phyloP scores from a whole-genome alignment of 2,888 invertebrate genomes.

The Rhopalosiphum nymphaeae region DNA sequence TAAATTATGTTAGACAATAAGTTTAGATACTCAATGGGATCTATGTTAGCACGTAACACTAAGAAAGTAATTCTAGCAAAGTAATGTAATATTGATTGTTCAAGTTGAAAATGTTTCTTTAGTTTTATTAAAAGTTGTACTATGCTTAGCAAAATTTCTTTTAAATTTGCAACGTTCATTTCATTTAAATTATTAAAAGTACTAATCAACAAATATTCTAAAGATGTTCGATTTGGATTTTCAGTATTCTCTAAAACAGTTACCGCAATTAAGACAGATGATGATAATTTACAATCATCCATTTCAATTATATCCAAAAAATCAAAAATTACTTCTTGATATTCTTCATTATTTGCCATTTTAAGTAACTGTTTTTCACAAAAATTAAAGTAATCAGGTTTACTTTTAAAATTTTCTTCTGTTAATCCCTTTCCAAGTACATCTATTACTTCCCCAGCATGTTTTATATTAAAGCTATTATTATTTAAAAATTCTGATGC shows the following conservation, averaged over 20 bases:
- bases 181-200: constrained; percentile 27
- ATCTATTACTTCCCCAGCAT: not conserved
- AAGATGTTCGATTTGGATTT: not conserved
- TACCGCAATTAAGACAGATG: constrained; percentile 14
- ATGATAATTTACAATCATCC: not conserved
- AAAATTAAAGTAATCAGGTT: constrained; percentile 26
- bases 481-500: not conserved
- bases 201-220: constrained; percentile 44
- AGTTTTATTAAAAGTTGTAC: not conserved
- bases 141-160: not conserved
- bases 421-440: constrained; percentile 19
- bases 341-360: constrained; percentile 12
- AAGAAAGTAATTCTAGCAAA: constrained; percentile 46
- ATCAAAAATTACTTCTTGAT: not conserved
- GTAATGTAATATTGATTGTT: constrained; percentile 33
- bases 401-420: constrained; percentile 15
- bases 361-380: constrained; percentile 44
- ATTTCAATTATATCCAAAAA: constrained; percentile 50
- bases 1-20: not conserved
- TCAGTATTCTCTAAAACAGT: constrained; percentile 34
- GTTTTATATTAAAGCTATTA: not conserved
- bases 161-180: not conserved
- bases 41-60: constrained; percentile 13
- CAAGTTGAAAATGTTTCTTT: constrained; percentile 24
- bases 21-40: constrained; percentile 6